Evolutionary conservation across 2,888 invertebrate genomes (phyloP).

Genomic region (Balanococcus diminutus): DNA sequence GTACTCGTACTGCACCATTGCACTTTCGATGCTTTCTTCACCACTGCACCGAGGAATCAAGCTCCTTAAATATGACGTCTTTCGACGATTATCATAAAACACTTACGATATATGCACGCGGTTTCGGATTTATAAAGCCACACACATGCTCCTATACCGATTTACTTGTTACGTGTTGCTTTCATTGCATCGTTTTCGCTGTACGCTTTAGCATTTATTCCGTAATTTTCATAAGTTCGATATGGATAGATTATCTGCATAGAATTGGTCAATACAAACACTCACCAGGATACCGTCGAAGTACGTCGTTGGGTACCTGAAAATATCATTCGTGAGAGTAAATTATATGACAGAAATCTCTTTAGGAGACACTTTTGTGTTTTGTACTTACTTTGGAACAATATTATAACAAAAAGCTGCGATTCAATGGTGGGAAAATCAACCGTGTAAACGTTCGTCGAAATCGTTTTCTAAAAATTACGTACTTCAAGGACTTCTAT

Average conservation of each 20-base stretch:
- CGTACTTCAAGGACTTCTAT: neutral
- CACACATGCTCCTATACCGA: neutral
- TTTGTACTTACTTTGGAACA: neutral
- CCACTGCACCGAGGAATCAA: constrained; percentile 15
- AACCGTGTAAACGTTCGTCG: neutral
- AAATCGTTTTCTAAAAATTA: neutral
- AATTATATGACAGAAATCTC: neutral
- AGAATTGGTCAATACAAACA: constrained; percentile 4
- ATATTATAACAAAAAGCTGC: neutral
- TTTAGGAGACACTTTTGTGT: neutral
- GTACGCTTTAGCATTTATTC: neutral
- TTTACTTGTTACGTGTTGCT: neutral
- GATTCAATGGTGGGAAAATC: neutral
- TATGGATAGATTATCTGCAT: too few species aligned
- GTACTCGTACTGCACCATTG: constrained; percentile 23
- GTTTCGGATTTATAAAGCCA: neutral
- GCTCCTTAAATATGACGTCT: neutral
- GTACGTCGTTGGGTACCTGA: neutral
- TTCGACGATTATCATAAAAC: neutral
- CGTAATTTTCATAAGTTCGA: neutral
- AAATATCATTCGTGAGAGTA: neutral
- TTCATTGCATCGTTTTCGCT: neutral
- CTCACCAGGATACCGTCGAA: neutral
- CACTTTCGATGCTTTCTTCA: constrained; percentile 6
- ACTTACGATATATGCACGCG: neutral